Base-by-base conservation (phyloP, 1,140 invertebrate species). In the Drosophila equinoxialis region DNA sequence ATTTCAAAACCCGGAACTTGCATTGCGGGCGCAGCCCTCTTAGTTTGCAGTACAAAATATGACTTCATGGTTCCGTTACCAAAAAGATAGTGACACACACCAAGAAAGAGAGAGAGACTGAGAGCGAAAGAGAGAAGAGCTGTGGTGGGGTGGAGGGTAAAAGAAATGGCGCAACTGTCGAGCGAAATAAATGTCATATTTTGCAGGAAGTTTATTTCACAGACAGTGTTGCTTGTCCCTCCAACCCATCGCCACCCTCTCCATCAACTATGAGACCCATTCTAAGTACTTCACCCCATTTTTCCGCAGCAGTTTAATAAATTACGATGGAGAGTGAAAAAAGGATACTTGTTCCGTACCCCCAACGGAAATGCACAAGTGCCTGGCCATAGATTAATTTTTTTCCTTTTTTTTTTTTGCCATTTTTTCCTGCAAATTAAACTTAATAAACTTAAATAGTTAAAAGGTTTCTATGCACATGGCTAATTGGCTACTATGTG, bases 121-220 rank as follows among this genome's bases (percentile, higher is more conserved):
- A 45, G 42, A 7, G 14, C 1, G 14, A 6, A 17, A 17, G 5
- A 17, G 17, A 48, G 6, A 2, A 17, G 45, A 48, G 20, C 10
- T 5, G 30, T 6, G 26, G 30, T 30, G 30, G 45, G 14, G 35
- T 37, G 35, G 2, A 11, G 10, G 37, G 17, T 0, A 4, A 51
- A 51, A 51, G 45, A 51, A 33, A 59, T 59, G 14, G 57, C 35
- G 33, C 57, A 59, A 33, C 57, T 37, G 30, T 57, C 54, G 54
- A 59, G 57, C 57, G 57, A 37, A 59, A 59, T 58, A 59, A 59
- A 59, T 59, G 57, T 59, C 57, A 59, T 59, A 59, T 59, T 51
- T 59, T 59, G 57, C 57, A 59, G 57, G 30, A 37, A 59, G 57
- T 59, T 59, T 59, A 59, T 59, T 59, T 59, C 57, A 30, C 30